phyloP scores from a whole-genome alignment of 2,888 invertebrate genomes.

The Polydrusus pterygomalis region DNA sequence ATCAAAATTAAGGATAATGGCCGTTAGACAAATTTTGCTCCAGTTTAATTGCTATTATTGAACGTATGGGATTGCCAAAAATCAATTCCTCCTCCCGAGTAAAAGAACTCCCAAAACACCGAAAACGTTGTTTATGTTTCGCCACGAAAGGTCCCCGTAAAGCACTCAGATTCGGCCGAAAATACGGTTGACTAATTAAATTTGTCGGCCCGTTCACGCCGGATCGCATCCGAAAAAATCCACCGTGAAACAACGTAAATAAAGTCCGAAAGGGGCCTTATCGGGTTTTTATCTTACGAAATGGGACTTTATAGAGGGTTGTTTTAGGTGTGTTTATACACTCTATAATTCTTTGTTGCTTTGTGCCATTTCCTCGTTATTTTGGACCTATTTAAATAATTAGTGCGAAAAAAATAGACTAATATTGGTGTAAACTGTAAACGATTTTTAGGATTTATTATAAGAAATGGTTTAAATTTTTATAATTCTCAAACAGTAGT shows the following conservation, averaged over 20 bases:
- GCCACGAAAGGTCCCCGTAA: constrained; percentile 29
- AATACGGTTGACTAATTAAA: constrained; percentile 53
- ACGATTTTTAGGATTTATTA: too few species aligned
- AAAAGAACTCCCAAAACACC: constrained; percentile 40
- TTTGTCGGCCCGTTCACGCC: constrained; percentile 46
- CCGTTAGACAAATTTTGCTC: not conserved
- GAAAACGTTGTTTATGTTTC: constrained; percentile 45
- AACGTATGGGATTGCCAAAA: constrained; percentile 7
- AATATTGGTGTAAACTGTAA: not conserved
- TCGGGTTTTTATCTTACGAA: constrained; percentile 32
- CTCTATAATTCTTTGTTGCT: constrained; percentile 28
- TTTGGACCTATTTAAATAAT: constrained; percentile 16
- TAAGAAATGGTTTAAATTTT: too few species aligned
- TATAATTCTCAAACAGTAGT: too few species aligned
- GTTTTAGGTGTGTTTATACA: constrained; percentile 29
- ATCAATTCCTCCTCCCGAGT: constrained; percentile 12
- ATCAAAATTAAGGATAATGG: too few species aligned
- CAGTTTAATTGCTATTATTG: not conserved
- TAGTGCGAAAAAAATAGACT: not conserved
- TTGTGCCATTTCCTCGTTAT: constrained; percentile 8
- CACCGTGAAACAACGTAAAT: constrained; percentile 39
- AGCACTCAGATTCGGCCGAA: constrained; percentile 41
- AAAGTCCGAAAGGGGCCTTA: constrained; percentile 32
- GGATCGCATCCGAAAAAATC: constrained; percentile 46
- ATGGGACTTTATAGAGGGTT: constrained; percentile 30